A percentile compares a stretch with the other conserved stretches of the same genome.
Evolutionary conservation across 2,888 invertebrate species (phyloP).

Genomic region (Sinhomidia bicolor): DNA sequence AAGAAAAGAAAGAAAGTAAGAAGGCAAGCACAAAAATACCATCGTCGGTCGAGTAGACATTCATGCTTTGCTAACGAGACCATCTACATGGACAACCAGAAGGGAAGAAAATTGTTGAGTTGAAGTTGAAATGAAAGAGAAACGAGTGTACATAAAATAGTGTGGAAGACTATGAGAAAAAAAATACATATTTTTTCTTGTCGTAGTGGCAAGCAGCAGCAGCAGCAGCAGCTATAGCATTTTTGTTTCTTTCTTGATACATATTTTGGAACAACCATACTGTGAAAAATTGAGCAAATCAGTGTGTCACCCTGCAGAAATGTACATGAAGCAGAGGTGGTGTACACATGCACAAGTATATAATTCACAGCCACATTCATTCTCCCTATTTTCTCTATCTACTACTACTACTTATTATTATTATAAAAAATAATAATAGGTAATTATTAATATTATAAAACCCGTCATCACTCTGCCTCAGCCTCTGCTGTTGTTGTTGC

Average conservation of each 20-base stretch:
- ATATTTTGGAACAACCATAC: constrained; percentile 15
- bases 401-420: neutral
- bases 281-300: constrained; percentile 47
- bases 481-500: neutral
- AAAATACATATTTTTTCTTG: too few species aligned
- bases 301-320: constrained; percentile 33
- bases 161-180: too few species aligned
- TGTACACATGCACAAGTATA: neutral
- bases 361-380: neutral
- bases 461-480: neutral
- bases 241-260: neutral
- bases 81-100: constrained; percentile 29
- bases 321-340: too few species aligned
- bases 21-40: neutral
- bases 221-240: neutral
- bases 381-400: neutral
- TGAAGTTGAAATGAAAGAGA: neutral
- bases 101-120: constrained; percentile 19
- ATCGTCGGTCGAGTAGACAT: neutral
- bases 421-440: constrained; percentile 1
- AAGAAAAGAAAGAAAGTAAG: too few species aligned
- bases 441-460: constrained; percentile 9
- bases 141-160: neutral
- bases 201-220: neutral
- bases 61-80: constrained; percentile 36